Percentiles rank a stretch among this genome's conserved stretches.
These are phyloP conservation scores for Diuraphis noxia DNA, from an alignment of 1,140 invertebrate genomes.

Conservation along the genomic window DNA sequence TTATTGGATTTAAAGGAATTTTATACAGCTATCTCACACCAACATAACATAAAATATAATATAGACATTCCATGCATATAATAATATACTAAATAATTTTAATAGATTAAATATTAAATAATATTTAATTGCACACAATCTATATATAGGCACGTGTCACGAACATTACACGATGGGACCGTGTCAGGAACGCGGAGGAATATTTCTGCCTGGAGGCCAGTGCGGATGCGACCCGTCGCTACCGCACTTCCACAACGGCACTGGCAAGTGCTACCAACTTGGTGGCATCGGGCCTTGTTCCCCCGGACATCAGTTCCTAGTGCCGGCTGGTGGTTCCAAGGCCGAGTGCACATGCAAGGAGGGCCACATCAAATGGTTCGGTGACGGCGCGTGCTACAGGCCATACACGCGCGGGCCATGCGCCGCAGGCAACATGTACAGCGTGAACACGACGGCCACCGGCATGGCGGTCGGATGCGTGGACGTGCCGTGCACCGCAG, in stretches of 20 bases:
- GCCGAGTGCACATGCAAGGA: constrained; percentile 72
- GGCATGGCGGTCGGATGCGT: constrained; percentile 56
- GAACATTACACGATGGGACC: constrained; percentile 78
- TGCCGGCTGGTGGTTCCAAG: constrained; percentile 58
- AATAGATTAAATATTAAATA: background rate
- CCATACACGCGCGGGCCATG: constrained; percentile 78
- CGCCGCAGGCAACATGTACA: constrained; percentile 65
- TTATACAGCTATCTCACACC: too few relatives aligned
- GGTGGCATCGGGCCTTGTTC: constrained; percentile 72
- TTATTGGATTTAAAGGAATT: background rate
- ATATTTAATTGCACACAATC: background rate
- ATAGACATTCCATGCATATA: too few relatives aligned
- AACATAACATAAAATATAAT: too few relatives aligned
- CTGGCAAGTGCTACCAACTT: constrained; percentile 73
- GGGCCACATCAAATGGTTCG: constrained; percentile 68
- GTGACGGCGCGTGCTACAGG: constrained; percentile 73
- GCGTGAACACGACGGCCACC: constrained; percentile 55
- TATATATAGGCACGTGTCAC: constrained; percentile 66
- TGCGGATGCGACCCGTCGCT: constrained; percentile 73
- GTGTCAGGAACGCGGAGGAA: constrained; percentile 71
- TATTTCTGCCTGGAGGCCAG: constrained; percentile 72
- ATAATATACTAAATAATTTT: too few relatives aligned
- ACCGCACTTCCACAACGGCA: constrained; percentile 72
- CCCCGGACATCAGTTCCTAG: constrained; percentile 68
- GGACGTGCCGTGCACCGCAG: constrained; percentile 71